phyloP scores from a whole-genome alignment of 2,888 invertebrate genomes.

The Anorthoa munda region DNA sequence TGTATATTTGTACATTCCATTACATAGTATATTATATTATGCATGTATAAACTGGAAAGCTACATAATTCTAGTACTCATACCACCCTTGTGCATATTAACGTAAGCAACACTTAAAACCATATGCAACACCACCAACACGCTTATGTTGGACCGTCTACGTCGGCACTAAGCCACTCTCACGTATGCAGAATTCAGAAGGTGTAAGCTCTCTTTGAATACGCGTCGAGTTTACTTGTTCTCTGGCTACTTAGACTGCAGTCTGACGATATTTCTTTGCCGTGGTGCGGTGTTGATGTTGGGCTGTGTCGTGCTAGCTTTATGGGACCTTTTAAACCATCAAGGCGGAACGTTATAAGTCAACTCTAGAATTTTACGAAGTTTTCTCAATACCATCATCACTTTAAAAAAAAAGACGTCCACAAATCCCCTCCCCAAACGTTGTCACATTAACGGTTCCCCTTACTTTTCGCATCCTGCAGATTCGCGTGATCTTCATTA shows the following conservation, averaged over 20 bases:
- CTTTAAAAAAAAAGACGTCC: no score
- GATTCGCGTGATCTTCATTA: no score
- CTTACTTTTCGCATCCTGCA: no score
- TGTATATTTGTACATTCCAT: no score
- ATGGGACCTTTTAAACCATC: conserved; percentile 7
- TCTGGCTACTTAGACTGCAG: conserved; percentile 48
- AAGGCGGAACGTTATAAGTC: neutral
- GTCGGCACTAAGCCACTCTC: conserved; percentile 36
- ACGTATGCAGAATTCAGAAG: conserved; percentile 50
- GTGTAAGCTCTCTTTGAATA: conserved; percentile 57
- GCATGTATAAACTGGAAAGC: neutral
- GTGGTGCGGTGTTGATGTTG: conserved; percentile 14
- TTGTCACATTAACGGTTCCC: no score
- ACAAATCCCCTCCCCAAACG: no score
- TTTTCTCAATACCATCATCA: no score
- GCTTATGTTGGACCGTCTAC: conserved; percentile 29
- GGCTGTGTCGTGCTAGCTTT: neutral
- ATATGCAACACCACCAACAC: conserved; percentile 12
- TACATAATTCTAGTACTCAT: neutral
- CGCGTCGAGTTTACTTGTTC: conserved; percentile 52
- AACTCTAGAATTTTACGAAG: neutral
- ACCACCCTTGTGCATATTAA: neutral
- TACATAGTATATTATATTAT: no score
- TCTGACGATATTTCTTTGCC: conserved; percentile 46
- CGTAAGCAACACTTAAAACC: neutral